phyloP scores from a whole-genome alignment of 2,113 vertebrate species.

The Bostrychus sinensis region DNA sequence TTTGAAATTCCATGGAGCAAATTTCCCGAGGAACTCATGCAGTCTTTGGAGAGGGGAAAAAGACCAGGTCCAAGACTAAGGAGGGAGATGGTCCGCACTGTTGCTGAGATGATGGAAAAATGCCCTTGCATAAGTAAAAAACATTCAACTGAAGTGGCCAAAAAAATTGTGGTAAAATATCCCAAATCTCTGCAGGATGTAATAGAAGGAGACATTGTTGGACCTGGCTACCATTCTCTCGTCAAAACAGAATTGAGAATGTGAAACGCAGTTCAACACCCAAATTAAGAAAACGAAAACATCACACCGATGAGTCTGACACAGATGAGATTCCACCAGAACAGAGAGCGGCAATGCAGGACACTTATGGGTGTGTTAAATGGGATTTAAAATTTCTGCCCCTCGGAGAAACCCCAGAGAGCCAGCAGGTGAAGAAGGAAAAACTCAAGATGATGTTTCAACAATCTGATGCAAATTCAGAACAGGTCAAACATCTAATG shows the following conservation, averaged over 20 bases:
- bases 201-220: slow-evolving; percentile 34
- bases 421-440: neutral
- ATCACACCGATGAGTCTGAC: too few relatives aligned
- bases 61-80: too few relatives aligned
- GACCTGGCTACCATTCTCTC: slow-evolving; percentile 37
- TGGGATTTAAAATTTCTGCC: slow-evolving; percentile 12
- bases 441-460: slow-evolving; percentile 33
- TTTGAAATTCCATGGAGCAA: neutral
- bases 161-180: slow-evolving; percentile 41
- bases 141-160: slow-evolving; percentile 32
- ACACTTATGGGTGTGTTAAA: slow-evolving; percentile 15
- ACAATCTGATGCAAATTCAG: slow-evolving; percentile 29
- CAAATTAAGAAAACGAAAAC: slow-evolving; percentile 17
- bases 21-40: slow-evolving; percentile 45
- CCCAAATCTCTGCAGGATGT: slow-evolving; percentile 36
- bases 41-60: slow-evolving; percentile 43
- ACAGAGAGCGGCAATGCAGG: slow-evolving; percentile 34
- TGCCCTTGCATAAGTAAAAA: slow-evolving; percentile 21
- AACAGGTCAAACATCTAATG: slow-evolving; percentile 45
- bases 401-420: neutral
- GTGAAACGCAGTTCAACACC: slow-evolving; percentile 10
- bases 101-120: slow-evolving; percentile 37
- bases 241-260: slow-evolving; percentile 32
- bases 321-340: slow-evolving; percentile 9
- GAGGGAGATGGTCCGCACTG: slow-evolving; percentile 40